Base-by-base conservation (phyloP, 2,888 invertebrate species). In the Tachina lurida region DNA sequence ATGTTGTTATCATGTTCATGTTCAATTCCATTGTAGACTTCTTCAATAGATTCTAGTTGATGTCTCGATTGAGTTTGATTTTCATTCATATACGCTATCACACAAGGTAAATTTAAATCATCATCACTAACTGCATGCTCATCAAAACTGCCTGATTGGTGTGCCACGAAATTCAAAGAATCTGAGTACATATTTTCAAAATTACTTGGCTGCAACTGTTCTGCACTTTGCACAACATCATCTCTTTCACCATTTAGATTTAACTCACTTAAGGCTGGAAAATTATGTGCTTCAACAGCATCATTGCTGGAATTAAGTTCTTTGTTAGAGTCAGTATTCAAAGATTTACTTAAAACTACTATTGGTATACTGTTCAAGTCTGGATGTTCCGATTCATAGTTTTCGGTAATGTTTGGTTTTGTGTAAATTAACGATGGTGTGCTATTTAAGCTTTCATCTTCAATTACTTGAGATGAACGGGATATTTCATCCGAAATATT, bases 191-290 rank as follows among this genome's bases (percentile, higher is more conserved):
- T 49, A 68, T 79, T 76, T 67, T 60, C 58, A 0, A 31, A 65
- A 58, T 41, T 22, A 68, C 71, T 76, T 39, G 60, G 9, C 4
- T 56, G 41, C 5, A 49, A 22, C 2, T 63, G 49, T 5, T 52
- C 22, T 5, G 52, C 41, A 39, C 43, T 60, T 10, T 17, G 17
- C 3, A 10, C 10, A 62, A 19, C 31, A 56, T 58, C 43, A 56
- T 87, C 84, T 39, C 65, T 83, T 65, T 85, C 88, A 19, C 88
- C 88, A 79, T 88, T 89, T 67, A 90, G 75, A 86, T 92, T 90
- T 52, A 91, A 88, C 22, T 88, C 90, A 85, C 91, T 92, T 87
- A 92, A 89, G 67, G 87, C 88, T 56, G 92, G 91, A 70, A 92
- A 88, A 58, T 85, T 73, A 43, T 70, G 47, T 52, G 22, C 10